These are phyloP conservation scores for Boloria selene DNA, from an alignment of 2,888 invertebrate genomes.

Conservation along the genomic window DNA sequence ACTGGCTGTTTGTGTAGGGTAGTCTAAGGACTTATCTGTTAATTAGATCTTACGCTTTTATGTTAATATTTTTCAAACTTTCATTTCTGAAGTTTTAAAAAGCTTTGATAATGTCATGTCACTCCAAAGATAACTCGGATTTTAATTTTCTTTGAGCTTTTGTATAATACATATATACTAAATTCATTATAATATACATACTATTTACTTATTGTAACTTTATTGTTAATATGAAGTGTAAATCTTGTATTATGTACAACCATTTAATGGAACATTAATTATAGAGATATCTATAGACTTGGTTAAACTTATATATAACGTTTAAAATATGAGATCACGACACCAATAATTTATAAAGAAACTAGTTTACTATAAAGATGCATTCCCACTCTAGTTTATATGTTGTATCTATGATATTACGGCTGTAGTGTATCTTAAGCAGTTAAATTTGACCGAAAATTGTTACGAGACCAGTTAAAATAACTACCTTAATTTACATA, in stretches of 20 bases:
- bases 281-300: neutral
- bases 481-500: slow-evolving; percentile 16
- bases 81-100: no score
- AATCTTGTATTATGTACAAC: neutral
- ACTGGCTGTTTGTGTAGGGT: neutral
- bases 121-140: no score
- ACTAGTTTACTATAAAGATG: slow-evolving; percentile 27
- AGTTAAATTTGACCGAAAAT: neutral
- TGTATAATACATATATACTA: no score
- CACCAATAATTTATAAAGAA: slow-evolving; percentile 24
- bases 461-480: slow-evolving; percentile 2
- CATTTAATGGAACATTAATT: neutral
- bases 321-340: slow-evolving; percentile 22
- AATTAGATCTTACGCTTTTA: neutral
- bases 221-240: neutral
- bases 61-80: neutral
- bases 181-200: no score
- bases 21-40: neutral
- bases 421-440: neutral
- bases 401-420: neutral
- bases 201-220: no score
- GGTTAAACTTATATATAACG: slow-evolving; percentile 21
- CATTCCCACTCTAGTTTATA: slow-evolving; percentile 5
- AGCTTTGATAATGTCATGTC: no score
- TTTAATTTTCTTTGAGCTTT: no score